Base-by-base conservation (phyloP, 30 jellyfish, hydroid and myxozoan species). In the Hydractinia echinata region DNA sequence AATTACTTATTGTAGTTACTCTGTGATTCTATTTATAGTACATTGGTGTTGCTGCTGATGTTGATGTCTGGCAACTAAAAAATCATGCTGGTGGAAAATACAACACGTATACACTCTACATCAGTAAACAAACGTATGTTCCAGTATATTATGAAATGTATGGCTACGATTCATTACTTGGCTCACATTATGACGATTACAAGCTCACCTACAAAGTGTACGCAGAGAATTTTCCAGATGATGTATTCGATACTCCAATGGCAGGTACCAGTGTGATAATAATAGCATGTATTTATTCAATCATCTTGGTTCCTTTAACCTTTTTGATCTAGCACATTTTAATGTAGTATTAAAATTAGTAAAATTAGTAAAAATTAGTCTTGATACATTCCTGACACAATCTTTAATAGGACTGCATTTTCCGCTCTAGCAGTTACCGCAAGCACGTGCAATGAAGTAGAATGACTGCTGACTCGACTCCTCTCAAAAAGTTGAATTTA, bases 41-140 rank as follows among this genome's bases (percentile, higher is more conserved):
- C 66, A n/a, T 64, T 77, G 85, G 85, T 9, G 48, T 77, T 18
- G 80, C 55, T 54, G 72, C 30, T 16, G 6, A 5, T 16, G 87
- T 80, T 50, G 83, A 80, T 15, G 90, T 82, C 16, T 91, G 97
- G 97, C 70, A 80, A 68, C 54, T 21, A 9, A 58, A n/a, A 66
- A 8, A 61, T 62, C 73, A 74, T 6, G 60, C 52, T 56, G 96
- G 95, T 72, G 53, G 67, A 19, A 80, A 80, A 68, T 61, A 21
- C 69, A 80, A 80, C 44, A 68, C 55, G 4, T 80, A 80, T 51
- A 80, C 87, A 4, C 66, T 80, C n/a, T 80, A 80, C 52, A 76
- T 61, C 9, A 66, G 51, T 15, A 52, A 51, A 10, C 54, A 80
- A 48, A 60, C 87, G 10, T 15, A 15, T 20, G 20, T 30, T 15